Evolutionary conservation across 64 coral and sea anemone genomes (phyloP).

Genomic region (Pocillopora damicornis): DNA sequence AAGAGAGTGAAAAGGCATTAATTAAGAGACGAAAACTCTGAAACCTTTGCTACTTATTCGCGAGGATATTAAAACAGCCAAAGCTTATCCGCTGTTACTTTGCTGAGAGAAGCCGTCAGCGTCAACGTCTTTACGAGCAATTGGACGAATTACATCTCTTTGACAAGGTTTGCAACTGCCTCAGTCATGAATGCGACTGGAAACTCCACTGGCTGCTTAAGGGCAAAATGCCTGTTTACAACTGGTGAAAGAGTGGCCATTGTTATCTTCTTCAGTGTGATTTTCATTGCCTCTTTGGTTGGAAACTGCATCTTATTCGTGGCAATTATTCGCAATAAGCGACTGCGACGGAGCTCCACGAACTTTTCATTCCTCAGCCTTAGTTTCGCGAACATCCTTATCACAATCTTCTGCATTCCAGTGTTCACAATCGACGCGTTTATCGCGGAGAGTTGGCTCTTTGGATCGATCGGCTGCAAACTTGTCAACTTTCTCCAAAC

Average conservation of each 20-base stretch:
- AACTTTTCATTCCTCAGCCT: slow-evolving; percentile 88
- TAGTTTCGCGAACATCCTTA: slow-evolving; percentile 66
- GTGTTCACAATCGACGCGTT: slow-evolving; percentile 50
- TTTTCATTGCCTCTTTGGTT: slow-evolving; percentile 60
- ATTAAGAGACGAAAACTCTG: slow-evolving; percentile 29
- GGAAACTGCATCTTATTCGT: slow-evolving; percentile 63
- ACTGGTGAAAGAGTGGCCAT: slow-evolving; percentile 33
- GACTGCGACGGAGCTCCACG: slow-evolving; percentile 56
- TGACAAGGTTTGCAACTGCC: background rate
- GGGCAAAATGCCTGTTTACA: slow-evolving; percentile 66
- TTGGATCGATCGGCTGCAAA: slow-evolving; percentile 61
- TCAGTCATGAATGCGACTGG: background rate
- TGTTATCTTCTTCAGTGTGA: slow-evolving; percentile 36
- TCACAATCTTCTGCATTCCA: slow-evolving; percentile 81
- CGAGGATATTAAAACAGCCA: background rate
- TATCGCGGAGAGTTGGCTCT: slow-evolving; percentile 62
- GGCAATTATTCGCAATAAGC: slow-evolving; percentile 45
- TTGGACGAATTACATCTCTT: background rate
- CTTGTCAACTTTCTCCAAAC: slow-evolving; percentile 67
- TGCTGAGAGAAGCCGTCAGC: background rate
- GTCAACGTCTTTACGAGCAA: background rate
- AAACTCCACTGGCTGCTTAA: slow-evolving; percentile 1
- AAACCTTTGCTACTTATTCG: background rate
- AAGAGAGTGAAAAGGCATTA: slow-evolving; percentile 36
- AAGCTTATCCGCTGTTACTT: background rate